Evolutionary conservation across 2,113 vertebrate genomes (phyloP).

Genomic region (Cricetomys ansorgei): DNA sequence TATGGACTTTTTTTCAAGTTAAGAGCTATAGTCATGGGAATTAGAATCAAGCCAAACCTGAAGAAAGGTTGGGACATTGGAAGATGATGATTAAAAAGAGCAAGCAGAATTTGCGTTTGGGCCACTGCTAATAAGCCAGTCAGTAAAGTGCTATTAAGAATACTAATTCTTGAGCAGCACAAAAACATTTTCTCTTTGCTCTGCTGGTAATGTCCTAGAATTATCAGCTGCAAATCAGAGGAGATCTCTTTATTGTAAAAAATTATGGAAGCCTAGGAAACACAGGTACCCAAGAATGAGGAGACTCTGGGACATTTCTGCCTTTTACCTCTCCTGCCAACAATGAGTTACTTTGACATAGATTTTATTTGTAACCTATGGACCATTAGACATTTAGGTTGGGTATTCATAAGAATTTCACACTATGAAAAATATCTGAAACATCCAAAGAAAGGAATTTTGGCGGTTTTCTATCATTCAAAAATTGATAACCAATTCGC

Average conservation of each 20-base stretch:
- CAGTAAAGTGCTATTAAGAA: background rate
- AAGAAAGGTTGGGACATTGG: background rate
- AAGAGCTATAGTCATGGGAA: background rate
- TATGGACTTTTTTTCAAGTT: background rate
- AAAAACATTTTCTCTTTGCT: background rate
- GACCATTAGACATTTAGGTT: slow-evolving; percentile 34
- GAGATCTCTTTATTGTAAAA: slow-evolving; percentile 1
- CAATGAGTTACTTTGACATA: slow-evolving; percentile 22
- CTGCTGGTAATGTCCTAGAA: background rate
- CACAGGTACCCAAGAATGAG: background rate
- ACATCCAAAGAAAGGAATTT: slow-evolving; percentile 67
- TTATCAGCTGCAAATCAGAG: slow-evolving; percentile 10
- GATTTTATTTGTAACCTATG: slow-evolving; percentile 38
- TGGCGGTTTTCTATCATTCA: slow-evolving; percentile 68
- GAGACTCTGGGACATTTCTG: background rate
- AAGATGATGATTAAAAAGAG: background rate
- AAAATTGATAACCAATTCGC: slow-evolving; percentile 58
- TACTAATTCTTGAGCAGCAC: background rate
- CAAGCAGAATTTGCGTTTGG: background rate
- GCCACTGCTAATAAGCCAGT: background rate
- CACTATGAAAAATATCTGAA: slow-evolving; percentile 63
- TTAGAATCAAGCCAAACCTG: background rate
- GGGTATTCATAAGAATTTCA: slow-evolving; percentile 49
- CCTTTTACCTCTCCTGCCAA: slow-evolving; percentile 5
- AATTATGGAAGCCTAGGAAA: background rate